Conservation (phyloP, 2,113 vertebrate genomes). For the Saimiri boliviensis region DNA sequence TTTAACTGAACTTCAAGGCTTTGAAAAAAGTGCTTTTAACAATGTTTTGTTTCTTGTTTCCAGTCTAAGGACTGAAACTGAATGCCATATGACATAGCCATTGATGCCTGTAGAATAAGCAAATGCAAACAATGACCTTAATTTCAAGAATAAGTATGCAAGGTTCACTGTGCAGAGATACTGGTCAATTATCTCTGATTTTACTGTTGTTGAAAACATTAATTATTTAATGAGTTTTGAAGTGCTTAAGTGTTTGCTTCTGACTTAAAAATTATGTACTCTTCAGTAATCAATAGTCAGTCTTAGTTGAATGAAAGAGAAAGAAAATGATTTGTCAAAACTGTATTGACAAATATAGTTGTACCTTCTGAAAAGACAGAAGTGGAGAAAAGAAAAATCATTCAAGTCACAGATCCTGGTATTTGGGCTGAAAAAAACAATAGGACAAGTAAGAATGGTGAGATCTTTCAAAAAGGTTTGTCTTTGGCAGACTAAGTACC, state of each 20-base stretch:
- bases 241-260: slow-evolving; percentile 56
- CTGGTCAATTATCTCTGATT: slow-evolving; percentile 68
- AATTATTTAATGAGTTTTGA: slow-evolving; percentile 68
- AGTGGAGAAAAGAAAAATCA: background rate
- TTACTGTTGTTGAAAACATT: slow-evolving; percentile 60
- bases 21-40: slow-evolving; percentile 11
- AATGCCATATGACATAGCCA: slow-evolving; percentile 27
- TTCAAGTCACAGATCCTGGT: background rate
- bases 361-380: background rate
- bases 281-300: slow-evolving; percentile 25
- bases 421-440: background rate
- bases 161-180: slow-evolving; percentile 27
- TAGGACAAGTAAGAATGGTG: background rate
- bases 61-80: slow-evolving; percentile 23
- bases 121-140: slow-evolving; percentile 60
- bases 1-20: slow-evolving; percentile 14
- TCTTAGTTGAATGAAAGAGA: slow-evolving; percentile 16
- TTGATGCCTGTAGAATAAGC: slow-evolving; percentile 53
- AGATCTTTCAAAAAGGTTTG: background rate
- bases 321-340: slow-evolving; percentile 6
- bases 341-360: background rate
- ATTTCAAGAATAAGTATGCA: background rate
- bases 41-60: slow-evolving; percentile 30
- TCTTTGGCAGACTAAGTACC: background rate
- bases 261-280: slow-evolving; percentile 25